Base-by-base conservation (phyloP, 2,113 vertebrate genomes). In the Rhinoptilus africanus region DNA sequence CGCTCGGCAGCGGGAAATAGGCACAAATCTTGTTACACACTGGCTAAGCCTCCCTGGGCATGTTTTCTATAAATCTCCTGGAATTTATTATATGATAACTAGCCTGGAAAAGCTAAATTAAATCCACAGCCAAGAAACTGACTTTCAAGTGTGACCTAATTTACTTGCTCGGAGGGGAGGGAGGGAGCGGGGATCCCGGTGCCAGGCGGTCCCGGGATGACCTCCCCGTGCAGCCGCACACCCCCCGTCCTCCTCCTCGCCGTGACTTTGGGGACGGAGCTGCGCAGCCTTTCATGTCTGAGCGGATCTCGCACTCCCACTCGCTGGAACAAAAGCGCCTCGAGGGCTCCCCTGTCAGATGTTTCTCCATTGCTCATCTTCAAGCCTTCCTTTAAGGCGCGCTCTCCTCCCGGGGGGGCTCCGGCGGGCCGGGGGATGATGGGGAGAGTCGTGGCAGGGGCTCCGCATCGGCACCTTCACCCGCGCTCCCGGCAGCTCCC, bases 81-180 rank as follows among this genome's bases (percentile, higher is more conserved):
- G 95, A 95, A 96, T 88, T 96, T 96, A 96, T 97, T 88, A 87
- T 85, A 95, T 57, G 78, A 95, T 96, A 91, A 96, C 96, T 94
- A 95, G 93, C 95, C 94, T 97, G 96, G 94, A 96, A 97, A 96
- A 97, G 88, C 96, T 81, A 95, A 96, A 97, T 76, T 82, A 96
- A 97, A 95, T 93, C 96, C 96, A 60, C 74, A 77, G 85, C 88
- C 94, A 96, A 95, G 96, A 95, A 94, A 92, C 91, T 85, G 96
- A 94, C 96, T 97, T 97, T 96, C 67, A 95, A 95, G 82, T 71
- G 88, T 94, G 97, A 93, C 93, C 95, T 94, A 92, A 96, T 72
- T 90, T 94, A 83, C 66, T 96, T 43, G 71, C 82, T 73, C 18
- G 35, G 74, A 88, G 71, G 59, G 72, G 66, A 47, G 84, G 85